These are phyloP conservation scores for Argopecten irradians DNA, from an alignment of 1,140 invertebrate species.

Conservation along the genomic window DNA sequence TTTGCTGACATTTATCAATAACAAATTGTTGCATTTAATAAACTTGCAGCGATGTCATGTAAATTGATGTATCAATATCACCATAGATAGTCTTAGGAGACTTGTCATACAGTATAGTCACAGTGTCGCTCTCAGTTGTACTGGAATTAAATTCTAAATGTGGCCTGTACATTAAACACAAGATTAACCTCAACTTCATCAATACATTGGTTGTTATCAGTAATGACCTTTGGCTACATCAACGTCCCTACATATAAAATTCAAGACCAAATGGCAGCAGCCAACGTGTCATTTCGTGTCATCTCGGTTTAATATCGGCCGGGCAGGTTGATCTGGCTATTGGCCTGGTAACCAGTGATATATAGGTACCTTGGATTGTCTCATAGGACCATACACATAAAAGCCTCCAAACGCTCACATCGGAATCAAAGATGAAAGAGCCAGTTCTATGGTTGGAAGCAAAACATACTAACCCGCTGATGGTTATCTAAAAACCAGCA, in stretches of 20 bases:
- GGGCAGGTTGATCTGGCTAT: not conserved
- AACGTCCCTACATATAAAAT: slow-evolving; percentile 1
- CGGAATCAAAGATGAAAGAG: slow-evolving; percentile 8
- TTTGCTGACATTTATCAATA: not conserved
- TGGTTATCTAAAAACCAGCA: not conserved
- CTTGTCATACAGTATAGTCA: not conserved
- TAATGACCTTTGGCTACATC: not conserved
- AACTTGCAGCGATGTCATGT: not conserved
- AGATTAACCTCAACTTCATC: not conserved
- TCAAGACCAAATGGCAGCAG: not conserved
- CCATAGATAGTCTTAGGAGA: not conserved
- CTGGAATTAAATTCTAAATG: not conserved
- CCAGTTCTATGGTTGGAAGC: not conserved
- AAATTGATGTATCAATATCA: not conserved
- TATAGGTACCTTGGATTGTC: not conserved
- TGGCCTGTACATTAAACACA: not conserved
- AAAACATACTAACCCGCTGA: slow-evolving; percentile 1
- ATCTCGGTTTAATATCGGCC: not conserved
- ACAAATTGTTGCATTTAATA: not conserved
- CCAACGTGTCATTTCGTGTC: not conserved
- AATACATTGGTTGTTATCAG: not conserved
- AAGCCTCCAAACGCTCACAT: not conserved
- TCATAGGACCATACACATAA: not conserved
- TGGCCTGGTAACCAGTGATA: not conserved
- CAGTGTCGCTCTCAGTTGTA: not conserved